Percentiles rank a stretch among this genome's conserved stretches.
Evolutionary conservation across 1,140 invertebrate species (phyloP).

Genomic region (Leptinotarsa undecemlineata): DNA sequence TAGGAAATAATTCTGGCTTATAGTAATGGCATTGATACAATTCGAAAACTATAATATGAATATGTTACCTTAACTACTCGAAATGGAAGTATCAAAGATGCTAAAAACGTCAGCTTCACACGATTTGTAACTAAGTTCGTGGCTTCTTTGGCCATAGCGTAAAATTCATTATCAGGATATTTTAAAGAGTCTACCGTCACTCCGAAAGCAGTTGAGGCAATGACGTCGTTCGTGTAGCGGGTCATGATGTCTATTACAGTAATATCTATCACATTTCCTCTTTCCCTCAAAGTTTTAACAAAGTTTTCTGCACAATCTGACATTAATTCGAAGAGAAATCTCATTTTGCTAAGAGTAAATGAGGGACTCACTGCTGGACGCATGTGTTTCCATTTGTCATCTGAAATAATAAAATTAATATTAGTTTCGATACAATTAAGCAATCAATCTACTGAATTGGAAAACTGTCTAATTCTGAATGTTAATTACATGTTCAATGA

Average conservation of each 20-base stretch:
- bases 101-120: background rate
- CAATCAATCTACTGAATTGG: too few relatives aligned
- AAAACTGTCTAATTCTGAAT: too few relatives aligned
- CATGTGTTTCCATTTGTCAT: conserved; percentile 54
- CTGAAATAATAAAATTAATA: conserved; percentile 29
- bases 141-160: conserved; percentile 43
- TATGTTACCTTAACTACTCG: conserved; percentile 43
- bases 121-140: conserved; percentile 32
- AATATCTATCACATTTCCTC: too few relatives aligned
- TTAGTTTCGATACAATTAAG: too few relatives aligned
- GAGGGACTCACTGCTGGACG: conserved; percentile 53
- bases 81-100: background rate
- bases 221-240: conserved; percentile 47
- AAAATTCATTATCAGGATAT: conserved; percentile 50
- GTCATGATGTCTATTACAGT: too few relatives aligned
- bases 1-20: too few relatives aligned
- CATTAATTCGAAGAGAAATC: conserved; percentile 51
- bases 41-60: too few relatives aligned
- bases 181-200: conserved; percentile 48
- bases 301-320: conserved; percentile 48
- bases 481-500: too few relatives aligned
- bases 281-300: conserved; percentile 9
- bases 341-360: conserved; percentile 56
- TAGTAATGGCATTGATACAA: too few relatives aligned
- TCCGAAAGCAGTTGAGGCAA: conserved; percentile 52